Percentiles rank a stretch among this genome's conserved stretches.
phyloP scores from a whole-genome alignment of 2,113 vertebrate genomes.

The Archocentrus centrarchus region DNA sequence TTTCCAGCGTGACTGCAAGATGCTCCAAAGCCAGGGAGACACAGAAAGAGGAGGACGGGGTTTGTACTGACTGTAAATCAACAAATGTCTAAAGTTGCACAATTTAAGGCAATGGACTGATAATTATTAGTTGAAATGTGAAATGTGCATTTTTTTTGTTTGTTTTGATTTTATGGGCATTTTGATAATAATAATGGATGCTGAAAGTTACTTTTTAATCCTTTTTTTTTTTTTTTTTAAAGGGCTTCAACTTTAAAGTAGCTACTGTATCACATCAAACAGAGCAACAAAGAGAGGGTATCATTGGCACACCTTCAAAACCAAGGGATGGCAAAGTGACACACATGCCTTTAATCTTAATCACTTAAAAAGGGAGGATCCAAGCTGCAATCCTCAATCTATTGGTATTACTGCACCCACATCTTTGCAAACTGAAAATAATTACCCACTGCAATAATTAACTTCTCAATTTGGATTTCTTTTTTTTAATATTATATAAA shows the following conservation, averaged over 20 bases:
- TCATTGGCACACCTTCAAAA: background rate
- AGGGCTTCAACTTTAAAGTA: background rate
- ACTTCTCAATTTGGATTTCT: background rate
- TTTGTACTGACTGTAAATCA: slow-evolving; percentile 45
- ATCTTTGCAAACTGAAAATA: background rate
- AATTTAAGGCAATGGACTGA: background rate
- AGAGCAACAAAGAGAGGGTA: background rate
- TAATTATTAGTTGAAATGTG: background rate
- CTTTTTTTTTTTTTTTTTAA: background rate
- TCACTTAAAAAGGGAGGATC: background rate
- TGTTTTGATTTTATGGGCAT: background rate
- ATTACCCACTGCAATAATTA: background rate
- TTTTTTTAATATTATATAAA: background rate
- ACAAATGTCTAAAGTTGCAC: slow-evolving; percentile 57
- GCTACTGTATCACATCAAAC: background rate
- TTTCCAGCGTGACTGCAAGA: slow-evolving; percentile 69
- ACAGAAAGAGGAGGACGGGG: slow-evolving; percentile 18
- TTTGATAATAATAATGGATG: background rate
- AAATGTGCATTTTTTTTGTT: background rate
- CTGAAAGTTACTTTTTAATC: background rate
- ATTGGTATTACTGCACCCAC: background rate
- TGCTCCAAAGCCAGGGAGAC: slow-evolving; percentile 14
- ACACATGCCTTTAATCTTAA: background rate
- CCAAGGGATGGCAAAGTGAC: background rate
- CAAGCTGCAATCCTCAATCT: background rate